Conservation (phyloP, 2,113 vertebrate species). For the Callipepla squamata region DNA sequence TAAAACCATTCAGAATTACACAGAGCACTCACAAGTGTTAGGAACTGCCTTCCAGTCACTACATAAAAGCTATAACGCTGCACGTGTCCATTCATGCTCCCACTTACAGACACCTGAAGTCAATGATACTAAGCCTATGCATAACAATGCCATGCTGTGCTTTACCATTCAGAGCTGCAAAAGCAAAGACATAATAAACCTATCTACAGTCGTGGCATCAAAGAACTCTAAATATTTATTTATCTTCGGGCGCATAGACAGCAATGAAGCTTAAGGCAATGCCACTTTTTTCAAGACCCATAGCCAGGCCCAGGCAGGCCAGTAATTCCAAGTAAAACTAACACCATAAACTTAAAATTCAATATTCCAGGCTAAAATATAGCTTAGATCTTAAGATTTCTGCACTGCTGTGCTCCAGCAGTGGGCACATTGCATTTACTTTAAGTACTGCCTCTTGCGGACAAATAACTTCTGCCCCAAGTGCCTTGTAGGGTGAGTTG, state of each 20-base stretch:
- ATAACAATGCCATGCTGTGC: background rate
- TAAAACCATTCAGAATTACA: background rate
- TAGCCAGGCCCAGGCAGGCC: background rate
- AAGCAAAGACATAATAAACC: background rate
- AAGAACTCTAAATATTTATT: background rate
- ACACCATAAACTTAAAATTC: background rate
- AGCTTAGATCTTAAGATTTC: background rate
- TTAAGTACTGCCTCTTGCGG: background rate
- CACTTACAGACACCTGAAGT: background rate
- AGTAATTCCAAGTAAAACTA: background rate
- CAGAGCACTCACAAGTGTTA: background rate
- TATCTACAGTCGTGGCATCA: background rate
- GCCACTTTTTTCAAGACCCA: background rate
- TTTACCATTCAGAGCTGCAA: background rate
- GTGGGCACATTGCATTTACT: background rate
- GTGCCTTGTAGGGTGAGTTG: constrained; percentile 18
- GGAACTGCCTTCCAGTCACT: background rate
- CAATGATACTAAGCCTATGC: background rate
- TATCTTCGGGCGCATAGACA: background rate
- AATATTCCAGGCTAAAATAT: background rate
- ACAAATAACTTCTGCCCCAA: background rate
- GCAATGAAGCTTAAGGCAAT: background rate
- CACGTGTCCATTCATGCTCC: background rate
- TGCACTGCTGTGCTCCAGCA: background rate
- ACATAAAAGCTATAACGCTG: background rate